Conservation (phyloP, 2,113 vertebrate species). For the Gymnarchus niloticus region DNA sequence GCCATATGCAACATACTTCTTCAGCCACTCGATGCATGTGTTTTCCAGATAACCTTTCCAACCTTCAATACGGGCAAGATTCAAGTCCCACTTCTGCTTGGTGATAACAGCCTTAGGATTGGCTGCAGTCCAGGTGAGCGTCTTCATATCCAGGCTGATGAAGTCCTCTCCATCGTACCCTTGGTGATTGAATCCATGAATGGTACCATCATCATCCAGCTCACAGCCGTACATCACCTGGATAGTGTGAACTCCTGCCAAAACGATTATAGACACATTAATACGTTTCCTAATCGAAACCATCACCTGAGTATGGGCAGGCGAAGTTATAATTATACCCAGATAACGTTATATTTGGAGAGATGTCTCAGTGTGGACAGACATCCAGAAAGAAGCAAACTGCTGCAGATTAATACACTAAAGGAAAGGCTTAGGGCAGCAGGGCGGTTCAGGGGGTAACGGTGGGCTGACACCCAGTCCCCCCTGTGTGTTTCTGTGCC, state of each 20-base stretch:
- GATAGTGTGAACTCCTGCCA: neutral
- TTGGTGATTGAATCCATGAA: accelerated
- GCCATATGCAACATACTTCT: slow-evolving; percentile 28
- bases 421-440: neutral
- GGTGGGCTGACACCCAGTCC: no score
- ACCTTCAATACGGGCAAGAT: accelerated
- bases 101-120: accelerated
- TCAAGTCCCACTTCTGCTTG: slow-evolving; percentile 6
- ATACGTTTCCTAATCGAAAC: no score
- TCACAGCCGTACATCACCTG: slow-evolving; percentile 30
- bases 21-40: slow-evolving; percentile 40
- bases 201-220: neutral
- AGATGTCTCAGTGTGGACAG: no score
- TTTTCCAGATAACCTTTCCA: slow-evolving; percentile 27
- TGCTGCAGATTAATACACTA: no score
- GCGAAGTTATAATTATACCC: no score
- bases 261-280: neutral
- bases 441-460: no score
- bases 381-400: neutral
- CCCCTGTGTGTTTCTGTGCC: no score
- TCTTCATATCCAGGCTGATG: slow-evolving; percentile 33
- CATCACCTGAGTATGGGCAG: no score
- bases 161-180: slow-evolving; percentile 51
- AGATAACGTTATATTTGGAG: no score
- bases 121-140: neutral